These are phyloP conservation scores for Hiodon alosoides DNA, from an alignment of 2,113 vertebrate species.

Conservation along the genomic window DNA sequence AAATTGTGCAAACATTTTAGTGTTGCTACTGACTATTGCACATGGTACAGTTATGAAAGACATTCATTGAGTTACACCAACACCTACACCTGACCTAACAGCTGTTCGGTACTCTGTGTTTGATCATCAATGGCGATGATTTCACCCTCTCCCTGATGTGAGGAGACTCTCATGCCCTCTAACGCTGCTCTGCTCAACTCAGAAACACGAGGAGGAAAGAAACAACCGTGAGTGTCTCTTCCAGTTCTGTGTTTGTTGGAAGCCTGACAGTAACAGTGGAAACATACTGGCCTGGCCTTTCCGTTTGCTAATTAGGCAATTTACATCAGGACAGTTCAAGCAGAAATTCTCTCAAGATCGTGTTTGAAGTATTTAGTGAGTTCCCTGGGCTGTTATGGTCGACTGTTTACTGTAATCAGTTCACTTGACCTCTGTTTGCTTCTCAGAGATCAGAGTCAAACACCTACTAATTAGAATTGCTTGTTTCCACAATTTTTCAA, in stretches of 20 bases:
- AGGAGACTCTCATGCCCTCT: not conserved
- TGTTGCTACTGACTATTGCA: too few species aligned
- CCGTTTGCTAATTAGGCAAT: not conserved
- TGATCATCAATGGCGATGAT: not conserved
- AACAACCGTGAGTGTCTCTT: not conserved
- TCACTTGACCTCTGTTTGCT: not conserved
- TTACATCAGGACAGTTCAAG: not conserved
- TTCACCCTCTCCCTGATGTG: not conserved
- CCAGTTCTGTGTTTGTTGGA: not conserved
- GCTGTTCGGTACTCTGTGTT: too few species aligned
- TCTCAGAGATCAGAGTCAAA: not conserved
- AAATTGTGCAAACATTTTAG: too few species aligned
- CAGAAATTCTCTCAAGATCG: not conserved
- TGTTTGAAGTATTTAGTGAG: not conserved
- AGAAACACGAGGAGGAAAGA: not conserved
- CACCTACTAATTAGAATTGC: not conserved
- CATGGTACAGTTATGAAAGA: too few species aligned
- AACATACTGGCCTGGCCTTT: not conserved
- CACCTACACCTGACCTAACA: too few species aligned
- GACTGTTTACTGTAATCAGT: constrained; percentile 6
- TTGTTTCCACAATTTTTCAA: too few species aligned
- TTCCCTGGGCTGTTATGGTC: too few species aligned
- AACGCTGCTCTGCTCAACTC: not conserved
- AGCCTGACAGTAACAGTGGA: not conserved
- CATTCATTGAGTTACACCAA: too few species aligned